These are phyloP conservation scores for Aphidius gifuensis DNA, from an alignment of 1,140 invertebrate species.

Conservation along the genomic window DNA sequence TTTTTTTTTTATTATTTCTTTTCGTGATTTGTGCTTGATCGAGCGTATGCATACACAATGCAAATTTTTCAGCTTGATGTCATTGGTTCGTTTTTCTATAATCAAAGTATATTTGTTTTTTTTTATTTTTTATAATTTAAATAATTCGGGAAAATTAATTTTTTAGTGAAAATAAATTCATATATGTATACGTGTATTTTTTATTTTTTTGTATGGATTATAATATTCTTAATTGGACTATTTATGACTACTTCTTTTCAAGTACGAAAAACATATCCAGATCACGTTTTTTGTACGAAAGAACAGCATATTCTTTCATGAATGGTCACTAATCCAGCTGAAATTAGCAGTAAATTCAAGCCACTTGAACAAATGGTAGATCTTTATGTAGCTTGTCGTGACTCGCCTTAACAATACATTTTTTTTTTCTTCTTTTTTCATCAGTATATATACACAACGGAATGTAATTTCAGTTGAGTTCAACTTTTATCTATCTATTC, in stretches of 20 bases:
- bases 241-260: no score
- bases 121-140: neutral
- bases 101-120: neutral
- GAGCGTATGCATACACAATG: neutral
- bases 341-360: slow-evolving; percentile 5
- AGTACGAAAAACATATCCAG: no score
- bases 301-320: neutral
- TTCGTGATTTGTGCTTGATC: neutral
- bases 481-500: no score
- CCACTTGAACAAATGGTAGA: slow-evolving; percentile 1
- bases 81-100: neutral
- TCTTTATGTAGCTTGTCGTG: neutral
- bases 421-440: neutral
- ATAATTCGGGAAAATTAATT: no score
- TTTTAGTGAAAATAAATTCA: no score
- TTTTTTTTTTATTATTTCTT: neutral
- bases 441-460: no score
- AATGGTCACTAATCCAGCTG: slow-evolving; percentile 9
- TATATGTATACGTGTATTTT: no score
- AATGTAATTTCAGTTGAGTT: no score
- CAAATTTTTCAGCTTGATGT: slow-evolving; percentile 1
- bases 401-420: slow-evolving; percentile 5
- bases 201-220: no score
- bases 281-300: no score
- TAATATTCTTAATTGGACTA: no score